Base-by-base conservation (phyloP, 2,888 invertebrate genomes). In the Cerceris ruficornis region DNA sequence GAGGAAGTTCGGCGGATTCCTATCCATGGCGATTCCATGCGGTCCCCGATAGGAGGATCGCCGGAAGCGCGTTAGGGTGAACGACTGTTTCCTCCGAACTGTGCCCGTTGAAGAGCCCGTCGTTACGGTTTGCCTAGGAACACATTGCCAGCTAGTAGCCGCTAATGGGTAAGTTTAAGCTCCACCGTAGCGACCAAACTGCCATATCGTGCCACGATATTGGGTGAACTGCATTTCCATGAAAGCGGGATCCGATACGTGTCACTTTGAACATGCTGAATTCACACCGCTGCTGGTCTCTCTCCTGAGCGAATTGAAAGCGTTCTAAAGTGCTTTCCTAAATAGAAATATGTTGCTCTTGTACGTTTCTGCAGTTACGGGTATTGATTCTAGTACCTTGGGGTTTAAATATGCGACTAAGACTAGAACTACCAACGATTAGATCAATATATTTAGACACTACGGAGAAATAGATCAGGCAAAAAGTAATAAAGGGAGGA, bases 141-240 rank as follows among this genome's bases (percentile, higher is more conserved):
- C 74, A 67, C 76, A 75, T 73, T 71, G 72, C 68, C 62, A 13
- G 46, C 70, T 77, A 72, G 74, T 77, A 77, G 73, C 82, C 81
- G 81, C 77, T 86, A 86, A 86, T 86, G 81, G 86, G 49, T 55
- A 85, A 86, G 86, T 86, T 86, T 71, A 78, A 81, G 69, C 69
- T 60, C 15, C 43, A 14, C 64, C 68, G 9, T 65, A 67, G 43
- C 59, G 58, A 62, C 58, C 73, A 64, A 77, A 79, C 79, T 79
- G 62, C 66, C 77, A 77, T 74, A 73, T 74, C 73, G 62, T 60
- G 69, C 67, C 46, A 46, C 55, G 55, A 70, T 74, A 74, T 74
- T 74, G 78, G 69, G 39, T 50, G 58, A 69, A 39, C 54, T 65
- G 54, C 66, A 78, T 78, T 69, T 78, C 79, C 78, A 60, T 59